Evolutionary conservation across 2,113 vertebrate species (phyloP), one percentile per base, ranked within the genome.

Genomic region (Scatophagus argus): DNA sequence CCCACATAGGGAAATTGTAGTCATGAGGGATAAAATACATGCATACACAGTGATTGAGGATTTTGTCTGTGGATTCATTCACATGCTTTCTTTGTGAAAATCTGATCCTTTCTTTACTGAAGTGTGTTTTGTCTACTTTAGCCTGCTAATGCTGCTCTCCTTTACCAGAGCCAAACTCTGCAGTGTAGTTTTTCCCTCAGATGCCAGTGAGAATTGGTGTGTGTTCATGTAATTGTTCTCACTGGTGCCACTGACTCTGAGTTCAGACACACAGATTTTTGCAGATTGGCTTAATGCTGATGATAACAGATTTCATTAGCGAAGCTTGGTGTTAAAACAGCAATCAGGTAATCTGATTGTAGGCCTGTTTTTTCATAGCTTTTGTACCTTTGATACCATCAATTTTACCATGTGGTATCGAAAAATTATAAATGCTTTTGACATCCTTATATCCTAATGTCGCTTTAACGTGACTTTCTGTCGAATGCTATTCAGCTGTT

Each of bases 401-500:
- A n/a, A n/a, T n/a, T n/a, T n/a, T n/a, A n/a, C n/a, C n/a, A n/a
- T n/a, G n/a, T n/a, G n/a, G n/a, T n/a, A n/a, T n/a, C n/a, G n/a
- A n/a, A n/a, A n/a, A n/a, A n/a, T n/a, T n/a, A n/a, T n/a, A n/a
- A n/a, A n/a, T n/a, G n/a, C n/a, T n/a, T n/a, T n/a, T n/a, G 25
- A 21, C 17, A 34, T 58, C 31, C 6, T 11, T 4, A 4, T 6
- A 8, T 39, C 21, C 21, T 36, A 38, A 47, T 31, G 17, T 55
- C 34, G 41, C 34, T 31, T 21, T 1, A 65, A 10, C 46, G 5
- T 27, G 11, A 19, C 52, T 61, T 61, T 61, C 31, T 16, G 21
- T 5, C 47, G 43, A 65, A n/a, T n/a, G n/a, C n/a, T n/a, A n/a
- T n/a, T n/a, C 38, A 43, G 51, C n/a, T 61, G 71, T 23, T 52